Evolutionary conservation across 2,113 vertebrate species (phyloP).

Genomic region (Anarrhichthys ocellatus): DNA sequence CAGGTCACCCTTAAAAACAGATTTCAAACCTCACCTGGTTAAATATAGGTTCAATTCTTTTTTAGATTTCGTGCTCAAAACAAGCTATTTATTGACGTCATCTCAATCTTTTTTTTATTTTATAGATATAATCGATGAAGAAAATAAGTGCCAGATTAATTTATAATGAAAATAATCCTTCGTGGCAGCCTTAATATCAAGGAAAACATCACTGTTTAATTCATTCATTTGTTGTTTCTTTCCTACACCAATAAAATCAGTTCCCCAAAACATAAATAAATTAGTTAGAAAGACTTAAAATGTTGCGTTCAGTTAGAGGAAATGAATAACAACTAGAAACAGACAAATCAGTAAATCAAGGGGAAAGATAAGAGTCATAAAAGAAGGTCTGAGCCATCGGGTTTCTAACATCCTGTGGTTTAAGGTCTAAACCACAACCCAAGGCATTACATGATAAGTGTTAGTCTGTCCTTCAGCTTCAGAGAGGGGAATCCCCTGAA

Average conservation of each 20-base stretch:
- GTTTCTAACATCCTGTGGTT: slow-evolving; percentile 65
- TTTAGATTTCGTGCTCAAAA: neutral
- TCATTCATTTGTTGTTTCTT: neutral
- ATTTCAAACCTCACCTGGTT: neutral
- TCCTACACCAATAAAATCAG: neutral
- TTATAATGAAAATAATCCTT: neutral
- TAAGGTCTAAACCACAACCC: slow-evolving; percentile 48
- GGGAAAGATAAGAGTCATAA: slow-evolving; percentile 20
- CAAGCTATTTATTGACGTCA: neutral
- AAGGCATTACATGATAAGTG: slow-evolving; percentile 55
- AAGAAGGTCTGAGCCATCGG: slow-evolving; percentile 26
- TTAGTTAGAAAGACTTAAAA: neutral
- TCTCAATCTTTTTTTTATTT: neutral
- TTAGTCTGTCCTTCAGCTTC: slow-evolving; percentile 23
- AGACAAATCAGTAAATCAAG: slow-evolving; percentile 38
- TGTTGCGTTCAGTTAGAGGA: slow-evolving; percentile 1
- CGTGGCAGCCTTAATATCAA: neutral
- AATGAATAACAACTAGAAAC: slow-evolving; percentile 23
- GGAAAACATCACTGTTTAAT: neutral
- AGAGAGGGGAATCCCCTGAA: slow-evolving; percentile 66
- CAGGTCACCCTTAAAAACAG: neutral
- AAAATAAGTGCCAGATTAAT: neutral
- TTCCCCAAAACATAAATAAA: slow-evolving; percentile 27
- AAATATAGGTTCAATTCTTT: neutral
- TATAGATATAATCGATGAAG: neutral